Evolutionary conservation across 2,888 invertebrate species (phyloP).

Genomic region (Acrobasis suavella): DNA sequence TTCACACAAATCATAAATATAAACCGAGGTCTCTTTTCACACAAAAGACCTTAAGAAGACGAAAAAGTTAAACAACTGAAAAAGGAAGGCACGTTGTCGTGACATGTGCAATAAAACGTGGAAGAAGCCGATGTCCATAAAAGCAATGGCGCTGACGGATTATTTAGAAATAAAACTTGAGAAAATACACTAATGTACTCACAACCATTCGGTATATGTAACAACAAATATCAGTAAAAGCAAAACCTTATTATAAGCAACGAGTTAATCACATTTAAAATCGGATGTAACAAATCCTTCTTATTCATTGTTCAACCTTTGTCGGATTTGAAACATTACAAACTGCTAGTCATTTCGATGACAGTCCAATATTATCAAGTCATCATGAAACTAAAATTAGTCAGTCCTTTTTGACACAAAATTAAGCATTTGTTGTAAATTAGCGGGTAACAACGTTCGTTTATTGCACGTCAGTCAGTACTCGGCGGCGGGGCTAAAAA

Average conservation of each 20-base stretch:
- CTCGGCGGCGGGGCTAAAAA: not conserved
- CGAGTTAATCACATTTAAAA: slow-evolving; percentile 3
- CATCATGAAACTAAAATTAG: slow-evolving; percentile 4
- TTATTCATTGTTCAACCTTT: slow-evolving; percentile 15
- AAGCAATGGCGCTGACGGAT: no score
- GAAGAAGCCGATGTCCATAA: no score
- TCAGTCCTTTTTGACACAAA: not conserved
- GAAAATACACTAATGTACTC: not conserved
- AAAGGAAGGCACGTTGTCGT: no score
- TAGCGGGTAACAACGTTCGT: not conserved
- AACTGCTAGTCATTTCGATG: slow-evolving; percentile 6
- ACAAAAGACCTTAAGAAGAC: no score
- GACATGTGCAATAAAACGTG: no score
- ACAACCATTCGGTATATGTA: not conserved
- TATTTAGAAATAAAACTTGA: no score
- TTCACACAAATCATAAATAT: no score
- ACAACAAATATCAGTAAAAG: not conserved
- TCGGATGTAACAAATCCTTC: slow-evolving; percentile 13
- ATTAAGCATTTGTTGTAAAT: not conserved
- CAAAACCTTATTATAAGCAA: slow-evolving; percentile 1
- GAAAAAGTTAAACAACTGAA: no score
- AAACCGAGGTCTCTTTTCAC: no score
- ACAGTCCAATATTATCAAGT: slow-evolving; percentile 11
- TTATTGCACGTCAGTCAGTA: slow-evolving; percentile 9
- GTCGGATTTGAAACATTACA: not conserved